These are phyloP conservation scores for Gastrophysa polygoni DNA, from an alignment of 2,888 invertebrate species.

Conservation along the genomic window DNA sequence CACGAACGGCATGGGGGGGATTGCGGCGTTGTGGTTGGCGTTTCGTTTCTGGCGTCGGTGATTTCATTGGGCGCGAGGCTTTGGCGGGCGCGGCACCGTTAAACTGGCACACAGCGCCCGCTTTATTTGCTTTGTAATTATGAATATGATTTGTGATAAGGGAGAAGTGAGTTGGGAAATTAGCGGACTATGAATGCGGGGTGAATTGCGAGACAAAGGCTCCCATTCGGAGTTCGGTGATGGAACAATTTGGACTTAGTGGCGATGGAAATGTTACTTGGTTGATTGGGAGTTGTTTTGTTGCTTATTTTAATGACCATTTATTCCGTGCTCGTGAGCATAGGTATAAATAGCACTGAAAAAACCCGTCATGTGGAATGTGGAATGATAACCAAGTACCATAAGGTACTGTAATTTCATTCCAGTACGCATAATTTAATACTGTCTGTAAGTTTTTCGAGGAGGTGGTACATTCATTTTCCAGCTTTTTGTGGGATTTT, in stretches of 20 bases:
- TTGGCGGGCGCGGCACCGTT: constrained; percentile 40
- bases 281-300: constrained; percentile 52
- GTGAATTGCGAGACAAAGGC: constrained; percentile 55
- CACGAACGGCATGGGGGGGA: constrained; percentile 36
- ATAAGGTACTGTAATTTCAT: too few relatives aligned
- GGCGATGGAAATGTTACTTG: constrained; percentile 52
- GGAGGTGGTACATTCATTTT: too few relatives aligned
- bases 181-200: constrained; percentile 57
- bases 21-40: constrained; percentile 41
- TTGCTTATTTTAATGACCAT: constrained; percentile 37
- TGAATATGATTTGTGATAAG: constrained; percentile 61
- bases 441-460: too few relatives aligned
- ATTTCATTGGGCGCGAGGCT: constrained; percentile 36
- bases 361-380: too few relatives aligned
- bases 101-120: constrained; percentile 43
- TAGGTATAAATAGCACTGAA: too few relatives aligned
- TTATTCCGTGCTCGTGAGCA: too few relatives aligned
- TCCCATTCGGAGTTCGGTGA: constrained; percentile 54
- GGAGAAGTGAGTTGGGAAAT: constrained; percentile 56
- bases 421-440: too few relatives aligned
- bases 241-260: constrained; percentile 59
- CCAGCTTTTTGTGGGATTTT: too few relatives aligned
- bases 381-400: too few relatives aligned
- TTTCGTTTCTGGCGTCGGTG: constrained; percentile 17
- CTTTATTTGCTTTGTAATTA: constrained; percentile 60